Percentiles rank a stretch among this genome's conserved stretches.
Evolutionary conservation across 2,797 vertebrate species (phyloP).

Genomic region (Okamejei kenojei): DNA sequence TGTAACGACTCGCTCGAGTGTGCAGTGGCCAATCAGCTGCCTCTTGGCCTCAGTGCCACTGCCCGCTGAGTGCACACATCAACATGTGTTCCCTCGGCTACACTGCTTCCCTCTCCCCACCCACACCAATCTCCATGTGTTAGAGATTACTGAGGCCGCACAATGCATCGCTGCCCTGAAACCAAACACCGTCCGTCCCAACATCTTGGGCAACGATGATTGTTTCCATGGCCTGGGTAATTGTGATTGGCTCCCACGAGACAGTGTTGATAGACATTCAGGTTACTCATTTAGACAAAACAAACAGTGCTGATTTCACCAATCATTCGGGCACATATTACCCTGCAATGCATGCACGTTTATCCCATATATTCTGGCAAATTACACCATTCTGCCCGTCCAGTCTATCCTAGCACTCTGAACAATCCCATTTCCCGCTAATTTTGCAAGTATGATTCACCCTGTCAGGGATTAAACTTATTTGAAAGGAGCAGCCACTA

Average conservation of each 20-base stretch:
- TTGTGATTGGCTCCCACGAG: neutral
- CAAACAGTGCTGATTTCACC: neutral
- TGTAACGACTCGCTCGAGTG: neutral
- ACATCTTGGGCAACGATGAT: neutral
- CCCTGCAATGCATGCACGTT: neutral
- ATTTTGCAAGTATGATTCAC: too few species aligned
- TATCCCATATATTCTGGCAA: too few species aligned
- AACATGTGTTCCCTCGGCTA: neutral
- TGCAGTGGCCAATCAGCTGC: neutral
- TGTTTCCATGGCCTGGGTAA: neutral
- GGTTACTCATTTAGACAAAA: neutral
- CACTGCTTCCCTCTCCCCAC: too few species aligned
- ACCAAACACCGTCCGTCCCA: neutral
- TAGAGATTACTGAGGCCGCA: neutral
- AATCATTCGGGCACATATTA: neutral
- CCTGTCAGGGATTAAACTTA: too few species aligned
- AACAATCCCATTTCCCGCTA: too few species aligned
- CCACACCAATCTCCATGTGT: conserved; percentile 6
- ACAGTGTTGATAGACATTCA: neutral
- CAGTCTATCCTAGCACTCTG: too few species aligned
- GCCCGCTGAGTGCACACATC: neutral
- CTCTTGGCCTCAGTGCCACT: neutral
- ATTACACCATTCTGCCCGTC: too few species aligned
- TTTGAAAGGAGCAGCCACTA: too few species aligned
- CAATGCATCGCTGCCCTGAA: neutral